Evolutionary conservation across 2,888 invertebrate genomes (phyloP).

Genomic region (Tribolium freemani): DNA sequence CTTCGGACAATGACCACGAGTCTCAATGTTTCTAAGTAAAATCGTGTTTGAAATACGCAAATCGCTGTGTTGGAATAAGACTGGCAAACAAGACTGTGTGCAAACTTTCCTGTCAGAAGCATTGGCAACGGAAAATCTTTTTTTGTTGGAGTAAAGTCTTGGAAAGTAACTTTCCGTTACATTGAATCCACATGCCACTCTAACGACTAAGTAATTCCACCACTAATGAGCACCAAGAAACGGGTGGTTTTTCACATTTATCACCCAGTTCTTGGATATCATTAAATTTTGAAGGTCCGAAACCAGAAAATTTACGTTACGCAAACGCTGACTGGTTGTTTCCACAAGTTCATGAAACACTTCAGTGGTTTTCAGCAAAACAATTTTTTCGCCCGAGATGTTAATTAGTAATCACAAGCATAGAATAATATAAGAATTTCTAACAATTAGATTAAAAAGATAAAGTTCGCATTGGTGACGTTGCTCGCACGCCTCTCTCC

Average conservation of each 20-base stretch:
- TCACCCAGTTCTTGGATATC: conserved; percentile 18
- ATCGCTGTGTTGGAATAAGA: background rate
- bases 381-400: conserved; percentile 14
- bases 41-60: background rate
- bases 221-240: conserved; percentile 6
- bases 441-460: background rate
- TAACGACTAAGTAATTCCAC: conserved; percentile 3
- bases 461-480: background rate
- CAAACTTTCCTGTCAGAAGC: background rate
- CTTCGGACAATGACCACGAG: background rate
- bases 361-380: conserved; percentile 12
- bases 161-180: conserved; percentile 9
- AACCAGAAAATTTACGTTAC: conserved; percentile 19
- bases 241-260: conserved; percentile 16
- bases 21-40: background rate
- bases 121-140: background rate
- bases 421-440: background rate
- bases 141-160: background rate
- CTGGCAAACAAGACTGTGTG: background rate
- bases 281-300: conserved; percentile 13
- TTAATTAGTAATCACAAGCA: background rate
- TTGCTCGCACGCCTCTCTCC: conserved; percentile 8
- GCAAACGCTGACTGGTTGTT: conserved; percentile 13
- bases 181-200: background rate
- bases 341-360: conserved; percentile 9